Base-by-base conservation (phyloP, 2,888 invertebrate species). In the Tachina fera region DNA sequence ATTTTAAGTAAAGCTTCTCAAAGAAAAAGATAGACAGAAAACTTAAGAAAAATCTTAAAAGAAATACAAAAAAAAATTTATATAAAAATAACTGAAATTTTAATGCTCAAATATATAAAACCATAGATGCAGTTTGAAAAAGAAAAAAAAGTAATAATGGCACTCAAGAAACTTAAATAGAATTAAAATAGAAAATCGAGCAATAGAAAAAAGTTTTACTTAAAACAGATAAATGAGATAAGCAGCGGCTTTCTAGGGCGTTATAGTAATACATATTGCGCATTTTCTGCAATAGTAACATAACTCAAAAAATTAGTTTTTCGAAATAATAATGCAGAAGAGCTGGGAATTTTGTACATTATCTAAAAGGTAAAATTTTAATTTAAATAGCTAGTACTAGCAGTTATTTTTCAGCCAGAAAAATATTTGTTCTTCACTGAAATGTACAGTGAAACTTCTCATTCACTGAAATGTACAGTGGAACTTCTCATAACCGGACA, bases 1-100 rank as follows among this genome's bases (percentile, higher is more conserved):
- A 76, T 79, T 86, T 72, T 80, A 75, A 84, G 76, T 67, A 61
- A 68, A 86, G 60, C 74, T 76, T 63, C 63, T 49, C 13, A 71
- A 47, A 65, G 8, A 53, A 71, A 71, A 41, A 71, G 10, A 56
- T 41, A 63, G 65, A 72, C 58, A 70, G 74, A 71, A 41, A 61
- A 49, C 63, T 56, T 51, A 68, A 65, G 63, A 78, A 78, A 63
- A 45, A 16, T 70, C n/a, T 63, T 45, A 45, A 47, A 61, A 53
- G 47, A 53, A 61, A 51, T 16, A 31, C 41, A 75, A 67, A 19
- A 5, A 53, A 74, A 67, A 10, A 31, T n/a, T n/a, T n/a, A 31
- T 31, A 31, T 31, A 31, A 16, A 5, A 31, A 31, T 31, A 31
- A 16, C 9, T 47, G 47, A 47, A 67, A 56, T 47, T 83, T 51